Evolutionary conservation across 1,140 invertebrate species (phyloP).

Genomic region (Pseudoatta argentina): DNA sequence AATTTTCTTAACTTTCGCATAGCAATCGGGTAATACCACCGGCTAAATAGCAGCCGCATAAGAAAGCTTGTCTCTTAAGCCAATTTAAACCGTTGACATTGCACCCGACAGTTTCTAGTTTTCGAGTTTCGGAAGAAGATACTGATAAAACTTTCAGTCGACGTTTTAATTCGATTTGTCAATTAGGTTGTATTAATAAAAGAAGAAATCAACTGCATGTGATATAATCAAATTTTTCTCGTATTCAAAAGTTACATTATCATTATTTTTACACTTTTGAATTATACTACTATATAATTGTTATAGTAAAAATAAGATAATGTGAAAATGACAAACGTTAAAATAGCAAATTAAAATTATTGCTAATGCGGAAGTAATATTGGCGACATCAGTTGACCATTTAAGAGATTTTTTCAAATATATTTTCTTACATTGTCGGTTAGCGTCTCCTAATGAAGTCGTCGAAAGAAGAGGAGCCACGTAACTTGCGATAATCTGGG

Average conservation of each 20-base stretch:
- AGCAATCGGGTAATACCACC: conserved; percentile 53
- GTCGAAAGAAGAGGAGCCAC: conserved; percentile 74
- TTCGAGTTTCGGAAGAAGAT: conserved; percentile 17
- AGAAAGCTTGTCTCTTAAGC: conserved; percentile 63
- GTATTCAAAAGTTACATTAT: background rate
- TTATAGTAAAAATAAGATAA: background rate
- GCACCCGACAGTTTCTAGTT: conserved; percentile 58
- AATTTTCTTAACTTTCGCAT: conserved; percentile 65
- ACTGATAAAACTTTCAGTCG: conserved; percentile 16
- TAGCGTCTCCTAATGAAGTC: conserved; percentile 79
- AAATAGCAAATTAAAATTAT: conserved; percentile 11
- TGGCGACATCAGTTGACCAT: background rate
- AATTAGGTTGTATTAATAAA: conserved; percentile 2
- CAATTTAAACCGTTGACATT: conserved; percentile 61
- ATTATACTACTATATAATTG: background rate
- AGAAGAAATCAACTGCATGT: background rate
- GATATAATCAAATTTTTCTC: conserved; percentile 9
- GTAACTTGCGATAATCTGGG: conserved; percentile 84
- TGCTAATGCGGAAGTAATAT: background rate
- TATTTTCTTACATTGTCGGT: conserved; percentile 69
- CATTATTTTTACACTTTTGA: background rate
- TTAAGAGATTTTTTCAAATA: conserved; percentile 46
- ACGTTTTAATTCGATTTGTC: conserved; percentile 29
- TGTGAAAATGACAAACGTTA: background rate
- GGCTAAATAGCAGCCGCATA: conserved; percentile 60